Conservation (phyloP, 2,797 vertebrate species). For the Meda fulgida region DNA sequence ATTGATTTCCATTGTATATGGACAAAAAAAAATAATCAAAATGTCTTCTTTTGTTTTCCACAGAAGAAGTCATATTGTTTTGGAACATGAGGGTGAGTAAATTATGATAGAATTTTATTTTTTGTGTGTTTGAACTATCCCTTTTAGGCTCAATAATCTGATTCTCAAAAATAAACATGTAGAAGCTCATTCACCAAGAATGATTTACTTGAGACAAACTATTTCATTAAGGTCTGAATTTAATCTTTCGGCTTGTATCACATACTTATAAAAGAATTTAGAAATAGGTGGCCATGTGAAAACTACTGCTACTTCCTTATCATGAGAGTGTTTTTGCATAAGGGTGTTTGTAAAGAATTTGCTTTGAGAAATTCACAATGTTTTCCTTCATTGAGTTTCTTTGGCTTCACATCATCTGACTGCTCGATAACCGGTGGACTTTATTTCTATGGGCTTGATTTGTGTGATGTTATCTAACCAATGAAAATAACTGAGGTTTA, state of each 20-base stretch:
- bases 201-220: neutral
- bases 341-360: neutral
- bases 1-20: neutral
- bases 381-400: neutral
- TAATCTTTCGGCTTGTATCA: neutral
- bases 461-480: slow-evolving; percentile 15
- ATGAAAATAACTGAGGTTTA: slow-evolving; percentile 17
- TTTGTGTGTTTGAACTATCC: neutral
- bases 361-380: neutral
- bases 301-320: neutral
- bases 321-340: neutral
- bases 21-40: neutral
- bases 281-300: neutral
- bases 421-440: neutral
- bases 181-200: neutral
- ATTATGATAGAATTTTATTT: neutral
- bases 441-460: neutral
- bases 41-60: neutral
- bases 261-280: neutral
- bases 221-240: neutral
- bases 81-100: neutral
- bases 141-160: neutral
- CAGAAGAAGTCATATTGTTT: neutral
- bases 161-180: neutral
- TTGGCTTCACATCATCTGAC: neutral